Conservation (phyloP, 35 echinoderm and acorn worm genomes). For the Stichopus chloronotus region DNA sequence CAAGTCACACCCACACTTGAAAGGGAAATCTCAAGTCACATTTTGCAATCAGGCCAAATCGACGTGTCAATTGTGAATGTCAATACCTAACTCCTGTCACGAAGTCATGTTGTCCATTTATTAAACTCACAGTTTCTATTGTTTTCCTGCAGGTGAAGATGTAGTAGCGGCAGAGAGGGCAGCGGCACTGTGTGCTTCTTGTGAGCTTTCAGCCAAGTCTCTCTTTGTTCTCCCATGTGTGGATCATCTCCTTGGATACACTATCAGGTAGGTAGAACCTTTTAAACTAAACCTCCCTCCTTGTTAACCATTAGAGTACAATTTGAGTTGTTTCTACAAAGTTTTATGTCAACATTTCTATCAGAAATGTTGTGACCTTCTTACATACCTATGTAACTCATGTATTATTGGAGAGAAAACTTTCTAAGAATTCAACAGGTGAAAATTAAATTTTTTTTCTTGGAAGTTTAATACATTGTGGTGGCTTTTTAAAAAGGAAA, state of each 20-base stretch:
- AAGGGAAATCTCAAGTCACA: too few species aligned
- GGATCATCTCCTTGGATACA: conserved; percentile 95
- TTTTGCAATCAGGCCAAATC: too few species aligned
- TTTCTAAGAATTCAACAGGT: too few species aligned
- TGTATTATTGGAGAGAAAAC: too few species aligned
- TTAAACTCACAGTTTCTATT: not conserved
- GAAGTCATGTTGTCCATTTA: too few species aligned
- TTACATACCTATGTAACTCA: too few species aligned
- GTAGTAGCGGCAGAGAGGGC: conserved; percentile 95
- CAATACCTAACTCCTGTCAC: too few species aligned
- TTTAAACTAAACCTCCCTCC: not conserved
- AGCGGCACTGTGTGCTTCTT: conserved; percentile 92
- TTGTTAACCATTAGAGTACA: not conserved
- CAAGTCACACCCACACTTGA: too few species aligned
- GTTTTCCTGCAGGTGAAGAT: conserved; percentile 81
- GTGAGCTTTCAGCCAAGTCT: conserved; percentile 97
- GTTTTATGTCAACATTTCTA: not conserved
- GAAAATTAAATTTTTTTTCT: too few species aligned
- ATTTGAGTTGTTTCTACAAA: not conserved
- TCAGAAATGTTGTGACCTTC: not conserved
- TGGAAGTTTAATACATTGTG: too few species aligned
- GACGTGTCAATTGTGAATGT: too few species aligned
- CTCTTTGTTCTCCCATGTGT: conserved; percentile 96
- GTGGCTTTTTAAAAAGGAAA: too few species aligned
- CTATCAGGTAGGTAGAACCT: conserved; percentile 72